Conservation (phyloP, 2,113 vertebrate genomes). For the Onychostruthus taczanowskii region DNA sequence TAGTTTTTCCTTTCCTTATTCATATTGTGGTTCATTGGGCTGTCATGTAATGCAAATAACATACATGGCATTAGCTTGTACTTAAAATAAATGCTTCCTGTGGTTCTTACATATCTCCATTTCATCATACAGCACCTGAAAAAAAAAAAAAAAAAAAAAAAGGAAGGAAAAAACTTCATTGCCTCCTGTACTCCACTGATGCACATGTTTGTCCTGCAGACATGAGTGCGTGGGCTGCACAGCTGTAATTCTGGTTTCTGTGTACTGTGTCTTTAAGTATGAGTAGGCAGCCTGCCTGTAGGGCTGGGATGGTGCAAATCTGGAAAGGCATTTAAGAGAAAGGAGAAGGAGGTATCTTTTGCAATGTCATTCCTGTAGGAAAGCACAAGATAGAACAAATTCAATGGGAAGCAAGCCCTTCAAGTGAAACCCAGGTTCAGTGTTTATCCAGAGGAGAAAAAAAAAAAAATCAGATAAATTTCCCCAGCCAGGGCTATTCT, state of each 20-base stretch:
- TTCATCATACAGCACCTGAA: constrained; percentile 44
- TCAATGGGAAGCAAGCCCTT: background rate
- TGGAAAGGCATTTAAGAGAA: constrained; percentile 44
- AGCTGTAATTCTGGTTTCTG: constrained; percentile 45
- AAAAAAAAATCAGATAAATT: background rate
- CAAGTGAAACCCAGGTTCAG: background rate
- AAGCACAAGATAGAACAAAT: constrained; percentile 22
- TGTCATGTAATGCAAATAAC: constrained; percentile 57
- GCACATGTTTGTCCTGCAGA: constrained; percentile 46
- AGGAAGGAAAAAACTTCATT: background rate
- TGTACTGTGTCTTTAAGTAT: constrained; percentile 30
- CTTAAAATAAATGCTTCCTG: constrained; percentile 63
- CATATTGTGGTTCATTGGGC: constrained; percentile 26
- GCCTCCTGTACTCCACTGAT: background rate
- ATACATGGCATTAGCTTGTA: constrained; percentile 44
- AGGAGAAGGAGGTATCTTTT: constrained; percentile 12
- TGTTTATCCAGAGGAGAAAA: background rate
- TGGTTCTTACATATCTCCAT: constrained; percentile 40
- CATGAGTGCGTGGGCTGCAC: background rate
- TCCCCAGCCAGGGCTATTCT: background rate
- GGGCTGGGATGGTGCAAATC: constrained; percentile 24
- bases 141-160: background rate
- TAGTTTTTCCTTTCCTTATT: constrained; percentile 34
- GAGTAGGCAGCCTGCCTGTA: constrained; percentile 44
- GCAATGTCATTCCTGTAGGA: constrained; percentile 21